Base-by-base conservation (phyloP, 2,888 invertebrate genomes). In the Agriotes lineatus region DNA sequence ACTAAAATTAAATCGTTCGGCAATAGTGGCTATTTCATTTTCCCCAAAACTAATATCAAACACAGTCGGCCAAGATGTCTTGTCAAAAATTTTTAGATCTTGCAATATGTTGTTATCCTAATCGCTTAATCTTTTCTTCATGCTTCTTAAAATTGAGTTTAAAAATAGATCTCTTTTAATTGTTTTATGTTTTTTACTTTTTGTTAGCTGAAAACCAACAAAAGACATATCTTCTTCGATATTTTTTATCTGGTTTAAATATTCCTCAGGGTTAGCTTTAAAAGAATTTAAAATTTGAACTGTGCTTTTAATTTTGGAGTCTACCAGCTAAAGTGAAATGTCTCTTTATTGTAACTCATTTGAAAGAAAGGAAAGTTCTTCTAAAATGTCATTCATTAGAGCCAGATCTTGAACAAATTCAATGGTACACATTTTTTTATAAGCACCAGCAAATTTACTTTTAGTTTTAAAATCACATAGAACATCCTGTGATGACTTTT, bases 331-430 rank as follows among this genome's bases (percentile, higher is more conserved):
- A 33, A 52, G 2, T 9, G 19, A 16, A 6, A 33, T 52, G 12
- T 52, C 30, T 14, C 10, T 3, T 18, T 52, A 12, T 10, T 54
- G 33, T 9, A 44, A 12, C 14, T 16, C 9, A 14, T 54, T 33
- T 14, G 33, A 30, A 4, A 54, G 16, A n/a, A 14, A 20, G 22
- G 25, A 30, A 5, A 54, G 16, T 30, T 22, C 54, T 54, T 54
- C 16, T 14, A 54, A 16, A 4, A 54, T 10, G 14, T 54, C 35
- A 12, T 18, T 20, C 54, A 54, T 33, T 14, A 54, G 3, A 5
- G 54, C 54, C 5, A 54, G 12, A 54, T 54, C 33, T 19, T 50
- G 10, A 1, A 30, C 35, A 54, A 54, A 54, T 16, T 54, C 33
- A 2, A 30, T 18, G 14, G 20, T 7, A 2, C 30, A 12, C 14